Base-by-base conservation (phyloP, 1,140 invertebrate species). In the Sinonovacula constricta region DNA sequence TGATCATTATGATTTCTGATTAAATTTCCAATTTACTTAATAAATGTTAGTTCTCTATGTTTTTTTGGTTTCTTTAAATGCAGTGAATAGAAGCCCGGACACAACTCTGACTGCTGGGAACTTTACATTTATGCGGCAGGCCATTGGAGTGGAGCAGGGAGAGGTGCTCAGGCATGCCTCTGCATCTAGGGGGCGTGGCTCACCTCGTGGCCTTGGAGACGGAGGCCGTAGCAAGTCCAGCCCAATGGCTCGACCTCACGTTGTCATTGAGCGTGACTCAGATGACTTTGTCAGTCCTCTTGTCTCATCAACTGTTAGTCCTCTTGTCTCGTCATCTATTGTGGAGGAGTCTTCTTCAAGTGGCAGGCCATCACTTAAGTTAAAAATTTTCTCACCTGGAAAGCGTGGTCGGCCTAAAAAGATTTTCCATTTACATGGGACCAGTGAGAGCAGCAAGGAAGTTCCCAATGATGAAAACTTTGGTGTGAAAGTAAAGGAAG, bases 111-210 rank as follows among this genome's bases (percentile, higher is more conserved):
- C 84, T 2, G 24, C 62, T 22, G 80, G 84, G 10, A 87, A 87
- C 63, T 89, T 89, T 71, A 82, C 84, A 7, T 87, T 89, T 60
- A 75, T 83, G 33, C 76, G 83, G 18, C 76, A 75, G 34, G 76
- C 86, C 14, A 84, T 89, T 22, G 82, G 75, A 36, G 80, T 85
- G n/a, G 78, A 79, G 36, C 86, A 87, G 3, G 86, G 72, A 60
- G 88, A 89, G 72, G 72, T 78, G 2, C 85, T 89, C 1, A 83
- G 88, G 14, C 68, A 81, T 54, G 87, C 88, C 0, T 15, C 49
- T 56, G 54, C 36, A n/a, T 33, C 31, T 33, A 26, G 39, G 14
- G 56, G 60, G 33, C 66, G 53, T 60, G 33, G 34, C 45, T 45
- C 18, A 3, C 49, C 33, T 2, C 33, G 70, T 56, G 22, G 67